Conservation (phyloP, 2,797 vertebrate species). For the Antennarius maculatus region DNA sequence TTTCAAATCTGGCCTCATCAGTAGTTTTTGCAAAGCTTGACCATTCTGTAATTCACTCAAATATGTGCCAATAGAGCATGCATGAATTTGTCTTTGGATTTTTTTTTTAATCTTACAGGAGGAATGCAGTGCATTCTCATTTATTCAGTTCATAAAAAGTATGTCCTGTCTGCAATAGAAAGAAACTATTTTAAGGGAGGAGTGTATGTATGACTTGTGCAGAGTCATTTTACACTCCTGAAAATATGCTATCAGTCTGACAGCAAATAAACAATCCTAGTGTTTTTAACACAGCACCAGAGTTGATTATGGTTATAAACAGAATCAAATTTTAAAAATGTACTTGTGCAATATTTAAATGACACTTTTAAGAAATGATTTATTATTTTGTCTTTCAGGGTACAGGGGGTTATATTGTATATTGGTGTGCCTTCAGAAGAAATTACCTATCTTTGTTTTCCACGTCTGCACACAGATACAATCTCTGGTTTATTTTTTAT, state of each 20-base stretch:
- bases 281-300: conserved; percentile 41
- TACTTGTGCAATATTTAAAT: conserved; percentile 70
- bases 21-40: conserved; percentile 1
- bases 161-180: conserved; percentile 26
- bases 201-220: neutral
- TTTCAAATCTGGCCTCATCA: conserved; percentile 39
- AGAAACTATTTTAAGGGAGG: neutral
- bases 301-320: conserved; percentile 26
- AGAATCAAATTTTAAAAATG: conserved; percentile 54
- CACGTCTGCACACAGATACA: conserved; percentile 47
- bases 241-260: conserved; percentile 45
- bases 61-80: conserved; percentile 58
- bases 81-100: conserved; percentile 7
- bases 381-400: conserved; percentile 46
- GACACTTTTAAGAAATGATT: conserved; percentile 41
- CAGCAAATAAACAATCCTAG: conserved; percentile 47
- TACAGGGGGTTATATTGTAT: conserved; percentile 44
- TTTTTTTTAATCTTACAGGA: conserved; percentile 23
- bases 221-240: conserved; percentile 43
- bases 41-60: conserved; percentile 18
- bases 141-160: conserved; percentile 37
- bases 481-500: conserved; percentile 44
- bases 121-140: conserved; percentile 50
- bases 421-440: conserved; percentile 81
- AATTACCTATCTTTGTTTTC: conserved; percentile 51